Conservation (phyloP, 1,140 invertebrate species). For the Metopolophium dirhodum region DNA sequence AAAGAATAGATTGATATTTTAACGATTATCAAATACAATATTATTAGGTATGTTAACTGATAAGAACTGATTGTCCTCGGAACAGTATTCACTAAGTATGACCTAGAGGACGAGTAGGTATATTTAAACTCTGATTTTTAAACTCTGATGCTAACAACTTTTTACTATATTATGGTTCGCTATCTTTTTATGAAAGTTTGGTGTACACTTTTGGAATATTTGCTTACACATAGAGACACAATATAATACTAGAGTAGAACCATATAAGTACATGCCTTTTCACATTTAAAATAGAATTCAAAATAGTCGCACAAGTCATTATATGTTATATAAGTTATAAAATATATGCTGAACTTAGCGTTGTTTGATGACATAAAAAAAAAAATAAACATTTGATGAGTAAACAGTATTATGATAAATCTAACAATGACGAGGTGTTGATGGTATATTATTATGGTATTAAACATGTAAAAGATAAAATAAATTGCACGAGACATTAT, state of each 20-base stretch:
- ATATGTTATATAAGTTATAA: too few species aligned
- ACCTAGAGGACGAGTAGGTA: background rate
- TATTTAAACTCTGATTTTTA: too few species aligned
- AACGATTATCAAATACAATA: background rate
- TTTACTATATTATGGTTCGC: background rate
- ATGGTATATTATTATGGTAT: background rate
- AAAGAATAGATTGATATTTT: background rate
- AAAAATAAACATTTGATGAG: background rate
- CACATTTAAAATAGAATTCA: background rate
- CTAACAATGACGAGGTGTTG: background rate
- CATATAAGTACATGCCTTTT: background rate
- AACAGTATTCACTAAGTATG: background rate
- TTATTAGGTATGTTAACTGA: too few species aligned
- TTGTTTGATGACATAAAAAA: background rate
- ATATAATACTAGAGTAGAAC: background rate
- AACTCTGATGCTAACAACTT: background rate
- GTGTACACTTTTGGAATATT: background rate
- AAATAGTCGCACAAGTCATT: background rate
- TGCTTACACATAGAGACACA: background rate
- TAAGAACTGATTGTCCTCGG: background rate
- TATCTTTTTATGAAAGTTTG: background rate
- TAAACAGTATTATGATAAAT: background rate
- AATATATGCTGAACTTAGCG: too few species aligned
- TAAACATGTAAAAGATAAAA: background rate
- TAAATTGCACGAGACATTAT: background rate